Percentiles rank a stretch among this genome's conserved stretches.
phyloP scores from a whole-genome alignment of 2,888 invertebrate genomes.

The Drosophila aldrichi region DNA sequence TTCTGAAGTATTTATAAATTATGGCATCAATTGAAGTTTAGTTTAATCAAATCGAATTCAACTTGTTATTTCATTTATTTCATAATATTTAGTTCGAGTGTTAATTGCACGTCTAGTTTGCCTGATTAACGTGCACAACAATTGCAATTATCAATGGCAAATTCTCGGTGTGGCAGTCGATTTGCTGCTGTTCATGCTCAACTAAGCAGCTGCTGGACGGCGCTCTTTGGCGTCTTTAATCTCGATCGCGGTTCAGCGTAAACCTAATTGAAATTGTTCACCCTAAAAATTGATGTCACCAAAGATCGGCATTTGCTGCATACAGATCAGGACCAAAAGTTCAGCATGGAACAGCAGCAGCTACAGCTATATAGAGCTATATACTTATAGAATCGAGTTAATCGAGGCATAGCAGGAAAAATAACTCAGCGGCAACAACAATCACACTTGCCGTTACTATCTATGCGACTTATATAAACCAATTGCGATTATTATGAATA shows the following conservation, averaged over 20 bases:
- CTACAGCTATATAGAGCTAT: not conserved
- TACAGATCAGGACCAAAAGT: conserved; percentile 81
- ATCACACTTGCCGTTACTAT: conserved; percentile 45
- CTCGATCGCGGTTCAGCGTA: conserved; percentile 72
- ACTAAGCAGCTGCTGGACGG: conserved; percentile 37
- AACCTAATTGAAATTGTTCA: conserved; percentile 84
- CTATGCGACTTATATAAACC: conserved; percentile 34
- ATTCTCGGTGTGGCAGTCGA: conserved; percentile 40
- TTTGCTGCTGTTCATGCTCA: conserved; percentile 50
- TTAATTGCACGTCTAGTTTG: conserved; percentile 1
- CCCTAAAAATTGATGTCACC: conserved; percentile 84
- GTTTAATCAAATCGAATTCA: too few relatives aligned
- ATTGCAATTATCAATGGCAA: conserved; percentile 55
- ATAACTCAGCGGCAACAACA: conserved; percentile 23
- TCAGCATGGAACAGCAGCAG: conserved; percentile 50
- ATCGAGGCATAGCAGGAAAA: conserved; percentile 36
- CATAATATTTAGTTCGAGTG: not conserved
- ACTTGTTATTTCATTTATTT: not conserved
- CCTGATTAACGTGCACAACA: conserved; percentile 32
- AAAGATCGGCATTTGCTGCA: conserved; percentile 74
- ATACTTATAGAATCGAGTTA: conserved; percentile 28
- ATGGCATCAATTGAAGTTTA: too few relatives aligned
- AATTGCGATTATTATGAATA: conserved; percentile 7
- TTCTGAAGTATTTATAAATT: too few relatives aligned
- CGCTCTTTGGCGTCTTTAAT: conserved; percentile 57